Evolutionary conservation across 2,113 vertebrate species (phyloP).

Genomic region (Actenoides lindsayi): DNA sequence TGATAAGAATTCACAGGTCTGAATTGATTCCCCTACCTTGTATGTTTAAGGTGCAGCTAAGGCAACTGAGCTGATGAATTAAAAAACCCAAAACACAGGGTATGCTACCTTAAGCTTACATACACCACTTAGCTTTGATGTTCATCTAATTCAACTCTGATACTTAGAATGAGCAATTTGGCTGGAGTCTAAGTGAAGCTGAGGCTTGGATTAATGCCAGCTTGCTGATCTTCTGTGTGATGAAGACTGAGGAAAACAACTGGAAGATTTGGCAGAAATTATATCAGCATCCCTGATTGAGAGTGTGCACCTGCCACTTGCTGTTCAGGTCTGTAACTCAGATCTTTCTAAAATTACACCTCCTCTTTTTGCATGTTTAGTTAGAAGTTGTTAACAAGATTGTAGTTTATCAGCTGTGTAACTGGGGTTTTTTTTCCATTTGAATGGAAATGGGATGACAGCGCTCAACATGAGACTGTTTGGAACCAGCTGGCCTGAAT

Average conservation of each 20-base stretch:
- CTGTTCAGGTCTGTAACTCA: background rate
- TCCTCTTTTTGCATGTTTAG: conserved; percentile 5
- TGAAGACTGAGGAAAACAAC: conserved; percentile 44
- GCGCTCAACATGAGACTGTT: background rate
- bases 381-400: conserved; percentile 11
- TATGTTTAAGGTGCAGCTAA: background rate
- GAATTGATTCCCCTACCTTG: background rate
- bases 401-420: background rate
- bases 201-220: conserved; percentile 23
- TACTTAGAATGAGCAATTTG: background rate
- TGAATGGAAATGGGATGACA: background rate
- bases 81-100: background rate
- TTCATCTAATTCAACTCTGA: conserved; percentile 8
- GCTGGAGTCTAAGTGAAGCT: background rate
- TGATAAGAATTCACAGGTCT: background rate
- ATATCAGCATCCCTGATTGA: background rate
- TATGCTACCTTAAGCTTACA: background rate
- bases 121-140: background rate
- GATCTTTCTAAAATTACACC: conserved; percentile 41
- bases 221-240: conserved; percentile 14
- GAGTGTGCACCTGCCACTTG: conserved; percentile 41
- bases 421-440: background rate
- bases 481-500: background rate
- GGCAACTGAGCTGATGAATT: background rate
- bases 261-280: conserved; percentile 48